Evolutionary conservation across 2,113 vertebrate genomes (phyloP).

Genomic region (Balaeniceps rex): DNA sequence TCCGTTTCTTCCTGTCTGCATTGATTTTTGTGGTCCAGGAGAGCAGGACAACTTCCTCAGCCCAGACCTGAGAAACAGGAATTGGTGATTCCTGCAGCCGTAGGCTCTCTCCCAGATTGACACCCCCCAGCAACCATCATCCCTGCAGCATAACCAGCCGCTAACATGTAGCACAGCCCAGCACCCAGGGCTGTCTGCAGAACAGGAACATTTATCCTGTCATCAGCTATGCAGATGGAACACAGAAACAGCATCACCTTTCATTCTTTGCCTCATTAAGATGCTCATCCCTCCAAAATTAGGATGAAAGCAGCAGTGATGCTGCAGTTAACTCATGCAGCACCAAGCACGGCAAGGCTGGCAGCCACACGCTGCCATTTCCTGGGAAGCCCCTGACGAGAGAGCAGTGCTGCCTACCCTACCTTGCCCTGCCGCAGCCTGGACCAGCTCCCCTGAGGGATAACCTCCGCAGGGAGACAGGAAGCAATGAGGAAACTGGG

Average conservation of each 20-base stretch:
- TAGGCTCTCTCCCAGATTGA: neutral
- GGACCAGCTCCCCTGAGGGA: neutral
- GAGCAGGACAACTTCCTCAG: neutral
- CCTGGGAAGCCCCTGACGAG: neutral
- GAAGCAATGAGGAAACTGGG: neutral
- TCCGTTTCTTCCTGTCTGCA: neutral
- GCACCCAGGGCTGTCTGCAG: neutral
- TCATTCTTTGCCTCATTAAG: constrained; percentile 3
- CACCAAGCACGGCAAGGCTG: neutral
- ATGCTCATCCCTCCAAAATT: neutral
- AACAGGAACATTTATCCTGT: neutral
- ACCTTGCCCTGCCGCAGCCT: too few species aligned
- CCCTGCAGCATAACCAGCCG: neutral
- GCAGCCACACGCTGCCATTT: neutral
- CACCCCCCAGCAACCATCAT: neutral
- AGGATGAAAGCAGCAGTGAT: neutral
- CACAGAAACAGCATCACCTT: neutral
- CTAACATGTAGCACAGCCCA: neutral
- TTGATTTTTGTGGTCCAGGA: neutral
- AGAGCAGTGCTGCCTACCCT: neutral
- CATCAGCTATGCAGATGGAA: neutral
- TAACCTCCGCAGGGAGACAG: neutral
- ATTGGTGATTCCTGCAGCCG: neutral
- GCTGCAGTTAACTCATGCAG: neutral
- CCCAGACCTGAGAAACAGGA: neutral